phyloP scores from a whole-genome alignment of 2,113 vertebrate species.

The Anthoscopus minutus region DNA sequence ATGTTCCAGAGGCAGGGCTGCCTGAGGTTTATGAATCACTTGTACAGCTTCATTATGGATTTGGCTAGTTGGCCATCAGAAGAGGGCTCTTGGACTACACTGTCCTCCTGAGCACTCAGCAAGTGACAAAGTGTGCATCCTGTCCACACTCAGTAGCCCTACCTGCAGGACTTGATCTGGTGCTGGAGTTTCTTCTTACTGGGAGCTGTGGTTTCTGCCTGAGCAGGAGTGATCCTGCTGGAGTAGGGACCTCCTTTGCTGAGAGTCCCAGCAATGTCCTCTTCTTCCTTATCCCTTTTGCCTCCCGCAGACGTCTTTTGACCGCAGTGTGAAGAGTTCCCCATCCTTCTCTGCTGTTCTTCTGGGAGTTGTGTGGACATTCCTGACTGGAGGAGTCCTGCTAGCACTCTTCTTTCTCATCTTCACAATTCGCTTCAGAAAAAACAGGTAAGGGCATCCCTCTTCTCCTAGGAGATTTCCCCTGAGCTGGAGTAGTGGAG shows the following conservation, averaged over 20 bases:
- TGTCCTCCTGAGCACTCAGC: not conserved
- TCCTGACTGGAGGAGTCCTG: constrained; percentile 87
- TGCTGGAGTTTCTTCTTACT: accelerated
- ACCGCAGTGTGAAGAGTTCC: constrained; percentile 44
- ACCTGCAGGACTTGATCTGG: not conserved
- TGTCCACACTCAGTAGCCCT: not conserved
- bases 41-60: not conserved
- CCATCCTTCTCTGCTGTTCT: constrained; percentile 72
- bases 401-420: constrained; percentile 81
- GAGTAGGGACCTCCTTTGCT: not conserved
- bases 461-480: not conserved
- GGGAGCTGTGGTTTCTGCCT: not conserved
- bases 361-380: constrained; percentile 81
- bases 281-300: not conserved
- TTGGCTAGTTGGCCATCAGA: not conserved
- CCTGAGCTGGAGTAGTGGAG: accelerated
- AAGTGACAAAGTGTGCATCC: not conserved
- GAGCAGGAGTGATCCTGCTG: not conserved
- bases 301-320: constrained; percentile 53
- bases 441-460: constrained; percentile 82
- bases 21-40: not conserved
- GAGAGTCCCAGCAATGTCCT: not conserved
- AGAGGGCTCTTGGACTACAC: not conserved
- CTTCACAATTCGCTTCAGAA: constrained; percentile 91
- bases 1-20: not conserved